phyloP scores from a whole-genome alignment of 2,888 invertebrate genomes.

The Odontocolon sp. region DNA sequence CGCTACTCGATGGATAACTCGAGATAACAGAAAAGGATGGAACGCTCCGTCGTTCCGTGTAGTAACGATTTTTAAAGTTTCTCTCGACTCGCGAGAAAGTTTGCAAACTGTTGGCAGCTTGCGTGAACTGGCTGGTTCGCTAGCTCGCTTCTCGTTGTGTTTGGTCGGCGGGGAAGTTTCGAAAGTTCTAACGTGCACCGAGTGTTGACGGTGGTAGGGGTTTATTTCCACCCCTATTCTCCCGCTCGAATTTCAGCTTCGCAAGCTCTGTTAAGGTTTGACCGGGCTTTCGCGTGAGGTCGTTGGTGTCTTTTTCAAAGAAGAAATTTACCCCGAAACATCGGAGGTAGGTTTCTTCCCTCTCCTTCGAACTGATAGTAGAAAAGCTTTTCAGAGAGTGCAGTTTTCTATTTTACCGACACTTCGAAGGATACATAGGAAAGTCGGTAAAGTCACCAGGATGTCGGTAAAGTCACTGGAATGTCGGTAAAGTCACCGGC shows the following conservation, averaged over 20 bases:
- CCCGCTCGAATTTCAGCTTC: constrained; percentile 15
- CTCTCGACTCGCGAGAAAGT: constrained; percentile 61
- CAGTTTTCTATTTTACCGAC: background rate
- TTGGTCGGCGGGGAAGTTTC: constrained; percentile 73
- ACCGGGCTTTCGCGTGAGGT: constrained; percentile 3
- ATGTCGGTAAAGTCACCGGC: too few relatives aligned
- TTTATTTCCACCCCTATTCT: background rate
- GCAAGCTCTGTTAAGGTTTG: background rate
- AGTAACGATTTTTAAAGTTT: constrained; percentile 79
- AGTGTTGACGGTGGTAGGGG: constrained; percentile 55
- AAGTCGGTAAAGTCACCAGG: constrained; percentile 36
- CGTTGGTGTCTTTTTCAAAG: background rate
- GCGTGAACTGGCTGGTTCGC: constrained; percentile 42
- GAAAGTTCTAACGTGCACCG: constrained; percentile 71
- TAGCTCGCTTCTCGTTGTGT: constrained; percentile 23
- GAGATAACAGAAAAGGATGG: constrained; percentile 5
- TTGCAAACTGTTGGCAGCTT: constrained; percentile 60
- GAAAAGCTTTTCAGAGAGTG: constrained; percentile 4
- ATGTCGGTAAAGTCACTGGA: background rate
- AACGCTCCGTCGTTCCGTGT: constrained; percentile 64
- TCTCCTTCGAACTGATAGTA: background rate
- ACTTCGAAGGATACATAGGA: background rate
- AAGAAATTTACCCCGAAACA: too few relatives aligned
- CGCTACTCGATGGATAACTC: constrained; percentile 22
- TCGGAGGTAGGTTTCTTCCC: too few relatives aligned